Evolutionary conservation across 2,113 vertebrate species (phyloP).

Genomic region (Chauna torquata): DNA sequence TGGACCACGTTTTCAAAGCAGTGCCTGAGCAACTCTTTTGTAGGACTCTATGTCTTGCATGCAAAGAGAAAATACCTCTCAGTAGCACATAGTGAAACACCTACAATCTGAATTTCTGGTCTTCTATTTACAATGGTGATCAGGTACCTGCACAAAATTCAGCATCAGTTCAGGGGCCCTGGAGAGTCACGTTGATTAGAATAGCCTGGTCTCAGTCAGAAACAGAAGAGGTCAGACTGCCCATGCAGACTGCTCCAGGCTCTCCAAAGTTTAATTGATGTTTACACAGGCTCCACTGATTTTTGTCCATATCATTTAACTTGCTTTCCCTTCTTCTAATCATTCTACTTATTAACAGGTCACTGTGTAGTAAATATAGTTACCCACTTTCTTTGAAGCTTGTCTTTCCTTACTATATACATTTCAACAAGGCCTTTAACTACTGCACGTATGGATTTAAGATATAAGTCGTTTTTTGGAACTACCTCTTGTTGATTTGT

Average conservation of each 20-base stretch:
- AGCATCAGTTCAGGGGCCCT: neutral
- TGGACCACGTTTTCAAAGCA: conserved; percentile 8
- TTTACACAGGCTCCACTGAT: neutral
- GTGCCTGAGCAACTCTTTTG: neutral
- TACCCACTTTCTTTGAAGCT: neutral
- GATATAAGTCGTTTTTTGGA: neutral
- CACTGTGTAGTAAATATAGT: neutral
- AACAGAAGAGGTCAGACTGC: neutral
- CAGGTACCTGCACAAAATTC: conserved; percentile 21
- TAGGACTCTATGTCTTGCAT: neutral
- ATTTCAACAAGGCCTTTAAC: neutral
- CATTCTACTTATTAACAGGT: neutral
- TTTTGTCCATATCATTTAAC: neutral
- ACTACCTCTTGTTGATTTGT: neutral
- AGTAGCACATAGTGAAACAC: neutral
- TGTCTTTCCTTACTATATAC: neutral
- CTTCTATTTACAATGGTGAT: neutral
- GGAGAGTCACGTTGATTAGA: neutral
- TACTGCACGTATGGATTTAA: neutral
- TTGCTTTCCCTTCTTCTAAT: neutral
- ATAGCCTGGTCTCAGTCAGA: neutral
- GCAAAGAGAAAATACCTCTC: neutral
- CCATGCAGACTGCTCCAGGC: neutral
- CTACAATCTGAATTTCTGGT: neutral
- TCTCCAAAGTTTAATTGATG: neutral